Base-by-base conservation (phyloP, 1,140 invertebrate genomes). In the Saxidomus purpurata region DNA sequence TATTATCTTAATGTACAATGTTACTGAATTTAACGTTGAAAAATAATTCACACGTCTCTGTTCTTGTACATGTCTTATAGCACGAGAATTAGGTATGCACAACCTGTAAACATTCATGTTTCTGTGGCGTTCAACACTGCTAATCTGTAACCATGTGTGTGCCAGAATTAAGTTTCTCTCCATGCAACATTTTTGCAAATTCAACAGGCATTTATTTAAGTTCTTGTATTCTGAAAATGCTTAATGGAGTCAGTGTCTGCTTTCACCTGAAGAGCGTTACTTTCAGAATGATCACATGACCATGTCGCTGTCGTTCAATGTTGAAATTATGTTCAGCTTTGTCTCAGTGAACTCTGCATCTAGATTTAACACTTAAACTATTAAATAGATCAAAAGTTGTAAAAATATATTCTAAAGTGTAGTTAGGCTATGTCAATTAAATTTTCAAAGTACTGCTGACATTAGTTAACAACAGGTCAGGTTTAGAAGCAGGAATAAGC, bases 41-140 rank as follows among this genome's bases (percentile, higher is more conserved):
- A 63, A 28, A 63, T 63, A 63, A 63, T 28, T 63, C 59, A 63
- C 59, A 63, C 11, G 25, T 63, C 25, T 25, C 52, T 55, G 31
- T 38, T 71, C 67, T 38, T 71, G 67, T 71, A 71, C 36, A n/a
- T 71, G 67, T 85, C 34, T 36, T 74, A 63, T 67, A 85, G 82
- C 82, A 69, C 61, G 82, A 85, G 82, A 85, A 52, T 43, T 85
- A 74, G 82, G 82, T 85, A 85, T 85, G 82, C 82, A 49, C 63
- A 15, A 13, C 34, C 19, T 47, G 69, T 71, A 71, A 85, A 38
- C 38, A 4, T 71, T 2, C 69, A 61, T 85, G 47, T 85, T 36
- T 28, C 19, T 55, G 82, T 85, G 55, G 55, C 47, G 61, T 82
- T 31, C 22, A 59, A 55, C 3, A 38, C 43, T 52, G 76, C 76